A percentile compares a stretch with the other conserved stretches of the same genome.
Evolutionary conservation across 92 coral and sea anemone species (phyloP).

Genomic region (Phenganax subtilis): DNA sequence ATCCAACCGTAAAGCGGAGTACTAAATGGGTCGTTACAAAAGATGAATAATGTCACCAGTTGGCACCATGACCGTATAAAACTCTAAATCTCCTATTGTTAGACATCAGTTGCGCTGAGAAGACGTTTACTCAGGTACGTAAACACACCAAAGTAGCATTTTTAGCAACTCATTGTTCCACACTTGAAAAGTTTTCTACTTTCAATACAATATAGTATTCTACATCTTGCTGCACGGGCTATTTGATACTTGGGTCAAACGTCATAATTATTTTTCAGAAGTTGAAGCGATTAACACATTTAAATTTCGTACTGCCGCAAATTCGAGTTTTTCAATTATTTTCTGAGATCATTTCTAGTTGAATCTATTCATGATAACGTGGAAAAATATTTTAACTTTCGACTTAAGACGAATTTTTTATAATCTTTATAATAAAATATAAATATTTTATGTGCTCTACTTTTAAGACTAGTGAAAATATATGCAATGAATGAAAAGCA

Average conservation of each 20-base stretch:
- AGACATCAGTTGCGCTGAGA: constrained; percentile 32
- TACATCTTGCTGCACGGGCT: background rate
- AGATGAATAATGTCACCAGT: constrained; percentile 43
- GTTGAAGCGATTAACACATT: no score
- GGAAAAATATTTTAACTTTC: no score
- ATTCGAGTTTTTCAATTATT: no score
- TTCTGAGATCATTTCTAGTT: no score
- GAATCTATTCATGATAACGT: no score
- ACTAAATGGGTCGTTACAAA: constrained; percentile 26
- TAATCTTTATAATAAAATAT: background rate
- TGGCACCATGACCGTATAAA: constrained; percentile 26
- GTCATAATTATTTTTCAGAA: no score
- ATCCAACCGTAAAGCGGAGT: constrained; percentile 43
- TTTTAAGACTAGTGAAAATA: background rate
- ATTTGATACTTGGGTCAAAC: background rate
- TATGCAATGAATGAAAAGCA: background rate
- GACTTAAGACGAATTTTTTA: background rate
- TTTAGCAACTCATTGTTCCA: no score
- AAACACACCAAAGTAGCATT: background rate
- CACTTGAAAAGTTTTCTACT: no score
- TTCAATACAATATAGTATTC: background rate
- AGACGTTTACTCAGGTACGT: constrained; percentile 37
- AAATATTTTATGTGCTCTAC: background rate
- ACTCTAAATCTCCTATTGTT: constrained; percentile 12
- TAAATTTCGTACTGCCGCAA: no score